Conservation (phyloP, 2,888 invertebrate species). For the Selenia dentaria region DNA sequence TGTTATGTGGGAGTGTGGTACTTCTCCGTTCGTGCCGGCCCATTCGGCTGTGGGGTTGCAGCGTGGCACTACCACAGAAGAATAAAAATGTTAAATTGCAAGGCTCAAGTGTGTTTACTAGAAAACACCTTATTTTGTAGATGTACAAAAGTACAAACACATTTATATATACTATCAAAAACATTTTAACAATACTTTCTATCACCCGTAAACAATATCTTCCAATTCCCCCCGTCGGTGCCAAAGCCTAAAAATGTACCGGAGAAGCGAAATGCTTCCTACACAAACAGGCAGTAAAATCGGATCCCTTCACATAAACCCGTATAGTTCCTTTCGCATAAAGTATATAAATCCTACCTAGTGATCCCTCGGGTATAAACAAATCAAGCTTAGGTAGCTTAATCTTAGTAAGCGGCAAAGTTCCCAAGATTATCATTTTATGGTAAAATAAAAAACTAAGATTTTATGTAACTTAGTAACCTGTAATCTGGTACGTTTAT, state of each 20-base stretch:
- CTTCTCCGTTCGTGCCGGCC: too few species aligned
- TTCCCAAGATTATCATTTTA: not conserved
- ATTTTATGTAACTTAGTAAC: too few species aligned
- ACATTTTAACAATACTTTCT: not conserved
- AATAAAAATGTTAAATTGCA: too few species aligned
- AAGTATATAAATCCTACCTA: constrained; percentile 11
- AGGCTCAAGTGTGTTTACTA: too few species aligned
- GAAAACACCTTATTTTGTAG: too few species aligned
- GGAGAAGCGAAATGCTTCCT: constrained; percentile 14
- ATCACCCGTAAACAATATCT: constrained; percentile 10
- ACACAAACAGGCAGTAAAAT: constrained; percentile 19
- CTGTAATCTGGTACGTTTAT: too few species aligned
- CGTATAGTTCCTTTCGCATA: constrained; percentile 14
- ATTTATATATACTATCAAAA: not conserved
- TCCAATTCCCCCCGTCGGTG: constrained; percentile 13
- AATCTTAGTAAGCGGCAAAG: constrained; percentile 8
- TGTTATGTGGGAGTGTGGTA: too few species aligned
- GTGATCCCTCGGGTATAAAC: constrained; percentile 10
- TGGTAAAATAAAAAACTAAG: too few species aligned
- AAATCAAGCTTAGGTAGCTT: constrained; percentile 14
- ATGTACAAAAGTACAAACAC: too few species aligned
- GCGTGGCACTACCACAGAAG: too few species aligned
- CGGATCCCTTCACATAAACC: constrained; percentile 19
- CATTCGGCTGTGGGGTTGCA: too few species aligned
- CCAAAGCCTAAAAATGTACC: constrained; percentile 10